These are phyloP conservation scores for Pteronotus mesoamericanus DNA, from an alignment of 2,797 vertebrate species.

Conservation along the genomic window DNA sequence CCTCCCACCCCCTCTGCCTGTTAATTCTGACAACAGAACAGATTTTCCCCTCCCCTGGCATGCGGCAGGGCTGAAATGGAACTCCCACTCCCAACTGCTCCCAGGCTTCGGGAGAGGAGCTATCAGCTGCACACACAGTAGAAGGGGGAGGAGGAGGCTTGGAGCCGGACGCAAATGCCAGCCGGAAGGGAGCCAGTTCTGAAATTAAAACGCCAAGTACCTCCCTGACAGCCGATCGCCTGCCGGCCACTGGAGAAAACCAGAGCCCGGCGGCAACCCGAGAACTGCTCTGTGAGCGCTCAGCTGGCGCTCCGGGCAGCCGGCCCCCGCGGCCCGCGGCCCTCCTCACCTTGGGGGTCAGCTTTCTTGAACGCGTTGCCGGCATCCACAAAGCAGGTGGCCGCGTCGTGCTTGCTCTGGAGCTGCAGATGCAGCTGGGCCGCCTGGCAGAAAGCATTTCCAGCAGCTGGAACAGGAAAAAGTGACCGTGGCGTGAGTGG, in stretches of 20 bases:
- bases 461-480: slow-evolving; percentile 85
- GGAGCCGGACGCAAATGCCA: not conserved
- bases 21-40: slow-evolving; percentile 65
- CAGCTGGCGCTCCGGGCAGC: not conserved
- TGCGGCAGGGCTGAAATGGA: slow-evolving; percentile 36
- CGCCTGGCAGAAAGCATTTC: slow-evolving; percentile 93
- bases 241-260: not conserved
- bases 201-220: not conserved
- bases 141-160: not conserved
- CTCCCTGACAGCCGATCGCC: not conserved
- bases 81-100: slow-evolving; percentile 71
- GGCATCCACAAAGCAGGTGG: slow-evolving; percentile 93
- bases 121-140: not conserved
- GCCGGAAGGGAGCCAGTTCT: not conserved
- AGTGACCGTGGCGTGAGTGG: fast-evolving
- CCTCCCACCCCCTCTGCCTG: not conserved
- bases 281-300: not conserved
- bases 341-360: slow-evolving; percentile 90
- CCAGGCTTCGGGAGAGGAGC: not conserved
- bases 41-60: slow-evolving; percentile 58
- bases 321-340: fast-evolving
- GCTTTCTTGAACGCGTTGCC: slow-evolving; percentile 97
- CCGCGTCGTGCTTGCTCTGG: slow-evolving; percentile 95
- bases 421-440: slow-evolving; percentile 92
- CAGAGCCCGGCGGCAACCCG: fast-evolving